Conservation (phyloP, 2,888 invertebrate genomes). For the Gymnosoma rotundatum region DNA sequence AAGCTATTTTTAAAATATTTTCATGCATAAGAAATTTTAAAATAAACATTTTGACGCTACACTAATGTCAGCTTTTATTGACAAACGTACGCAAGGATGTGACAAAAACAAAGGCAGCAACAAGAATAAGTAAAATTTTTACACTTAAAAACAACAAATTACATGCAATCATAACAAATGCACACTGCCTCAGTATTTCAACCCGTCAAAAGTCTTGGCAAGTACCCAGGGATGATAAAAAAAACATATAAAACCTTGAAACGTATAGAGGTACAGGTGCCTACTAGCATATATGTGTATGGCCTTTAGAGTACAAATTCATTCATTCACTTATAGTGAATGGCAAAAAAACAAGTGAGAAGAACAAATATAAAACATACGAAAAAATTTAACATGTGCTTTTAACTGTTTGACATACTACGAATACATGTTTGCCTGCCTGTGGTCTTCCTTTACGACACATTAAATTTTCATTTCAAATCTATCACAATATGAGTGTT, state of each 20-base stretch:
- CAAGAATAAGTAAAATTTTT: constrained; percentile 37
- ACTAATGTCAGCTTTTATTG: not conserved
- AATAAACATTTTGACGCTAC: not conserved
- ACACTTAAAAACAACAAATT: constrained; percentile 61
- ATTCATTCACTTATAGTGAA: constrained; percentile 20
- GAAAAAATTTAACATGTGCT: constrained; percentile 30
- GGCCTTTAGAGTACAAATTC: constrained; percentile 10
- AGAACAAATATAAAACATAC: not conserved
- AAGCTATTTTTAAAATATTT: too few species aligned
- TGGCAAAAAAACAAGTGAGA: constrained; percentile 10
- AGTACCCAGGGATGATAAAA: constrained; percentile 39
- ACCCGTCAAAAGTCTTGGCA: constrained; percentile 44
- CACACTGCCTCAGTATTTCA: constrained; percentile 53
- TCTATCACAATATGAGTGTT: constrained; percentile 57
- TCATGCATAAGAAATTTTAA: too few species aligned
- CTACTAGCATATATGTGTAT: constrained; percentile 3
- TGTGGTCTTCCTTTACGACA: constrained; percentile 44
- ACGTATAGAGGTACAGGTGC: constrained; percentile 16
- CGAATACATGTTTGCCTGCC: constrained; percentile 19
- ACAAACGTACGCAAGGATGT: constrained; percentile 15
- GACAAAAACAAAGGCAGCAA: constrained; percentile 24
- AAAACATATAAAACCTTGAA: constrained; percentile 49
- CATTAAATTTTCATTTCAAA: constrained; percentile 70
- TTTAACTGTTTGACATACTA: not conserved
- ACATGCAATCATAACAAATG: constrained; percentile 59